These are phyloP conservation scores for Rhabditophanes sp. DNA, from an alignment of 2,888 invertebrate genomes.

Conservation along the genomic window DNA sequence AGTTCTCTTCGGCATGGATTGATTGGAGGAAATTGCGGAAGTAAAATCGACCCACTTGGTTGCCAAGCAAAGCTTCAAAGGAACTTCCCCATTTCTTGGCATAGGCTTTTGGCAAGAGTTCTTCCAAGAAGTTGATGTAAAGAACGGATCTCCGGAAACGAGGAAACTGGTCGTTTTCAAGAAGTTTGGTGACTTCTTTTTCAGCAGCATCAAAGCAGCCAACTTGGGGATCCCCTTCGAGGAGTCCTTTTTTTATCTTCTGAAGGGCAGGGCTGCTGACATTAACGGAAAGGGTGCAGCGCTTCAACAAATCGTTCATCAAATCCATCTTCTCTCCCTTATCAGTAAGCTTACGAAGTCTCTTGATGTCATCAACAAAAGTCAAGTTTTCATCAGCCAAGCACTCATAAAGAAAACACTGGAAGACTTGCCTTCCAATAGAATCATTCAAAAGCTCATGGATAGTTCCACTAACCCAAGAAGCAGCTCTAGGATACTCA, in stretches of 20 bases:
- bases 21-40: constrained; percentile 34
- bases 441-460: constrained; percentile 30
- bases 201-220: constrained; percentile 30
- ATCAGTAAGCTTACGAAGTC: constrained; percentile 31
- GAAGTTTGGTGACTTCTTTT: constrained; percentile 33
- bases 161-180: constrained; percentile 42
- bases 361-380: constrained; percentile 34
- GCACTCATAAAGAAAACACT: constrained; percentile 33
- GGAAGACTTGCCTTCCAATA: constrained; percentile 38
- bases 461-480: constrained; percentile 32
- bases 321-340: constrained; percentile 23
- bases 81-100: constrained; percentile 38
- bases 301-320: constrained; percentile 25
- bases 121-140: constrained; percentile 27
- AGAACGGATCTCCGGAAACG: constrained; percentile 36
- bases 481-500: constrained; percentile 39
- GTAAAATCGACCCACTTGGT: constrained; percentile 39
- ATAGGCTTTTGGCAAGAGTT: constrained; percentile 31
- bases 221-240: constrained; percentile 24
- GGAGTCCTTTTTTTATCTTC: constrained; percentile 21
- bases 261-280: constrained; percentile 25
- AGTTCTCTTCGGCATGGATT: constrained; percentile 42
- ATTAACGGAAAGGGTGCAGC: constrained; percentile 30
- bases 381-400: constrained; percentile 40
- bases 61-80: constrained; percentile 38